Evolutionary conservation across 1,140 invertebrate species (phyloP).

Genomic region (Dolichoris vasculosae): DNA sequence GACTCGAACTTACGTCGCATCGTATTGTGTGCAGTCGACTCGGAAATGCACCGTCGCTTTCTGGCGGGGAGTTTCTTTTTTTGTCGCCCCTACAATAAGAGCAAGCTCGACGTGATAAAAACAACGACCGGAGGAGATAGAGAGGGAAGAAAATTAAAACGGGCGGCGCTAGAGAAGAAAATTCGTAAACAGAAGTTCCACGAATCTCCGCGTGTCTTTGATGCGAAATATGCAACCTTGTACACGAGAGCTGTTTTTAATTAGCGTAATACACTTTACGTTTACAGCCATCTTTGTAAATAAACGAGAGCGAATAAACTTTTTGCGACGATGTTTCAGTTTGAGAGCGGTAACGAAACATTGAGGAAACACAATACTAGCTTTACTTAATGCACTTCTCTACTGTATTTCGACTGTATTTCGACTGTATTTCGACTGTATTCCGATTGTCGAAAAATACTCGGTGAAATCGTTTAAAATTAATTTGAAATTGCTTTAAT

Average conservation of each 20-base stretch:
- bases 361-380: neutral
- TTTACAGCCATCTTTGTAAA: neutral
- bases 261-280: conserved; percentile 40
- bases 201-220: neutral
- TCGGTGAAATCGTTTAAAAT: neutral
- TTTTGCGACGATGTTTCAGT: neutral
- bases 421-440: neutral
- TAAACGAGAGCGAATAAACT: neutral
- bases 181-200: conserved; percentile 2
- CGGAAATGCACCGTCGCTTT: neutral
- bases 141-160: conserved; percentile 9
- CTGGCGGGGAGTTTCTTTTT: conserved; percentile 27
- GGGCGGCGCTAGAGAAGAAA: neutral
- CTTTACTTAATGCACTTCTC: neutral
- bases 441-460: neutral
- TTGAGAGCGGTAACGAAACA: neutral
- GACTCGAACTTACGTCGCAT: neutral
- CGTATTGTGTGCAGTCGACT: neutral
- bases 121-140: neutral
- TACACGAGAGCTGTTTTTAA: conserved; percentile 29
- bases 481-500: neutral
- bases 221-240: neutral
- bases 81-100: neutral
- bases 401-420: neutral
- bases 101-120: neutral